A percentile compares a stretch with the other conserved stretches of the same genome.
phyloP scores from a whole-genome alignment of 2,797 vertebrate species.

The Zenarchopterus dispar region DNA sequence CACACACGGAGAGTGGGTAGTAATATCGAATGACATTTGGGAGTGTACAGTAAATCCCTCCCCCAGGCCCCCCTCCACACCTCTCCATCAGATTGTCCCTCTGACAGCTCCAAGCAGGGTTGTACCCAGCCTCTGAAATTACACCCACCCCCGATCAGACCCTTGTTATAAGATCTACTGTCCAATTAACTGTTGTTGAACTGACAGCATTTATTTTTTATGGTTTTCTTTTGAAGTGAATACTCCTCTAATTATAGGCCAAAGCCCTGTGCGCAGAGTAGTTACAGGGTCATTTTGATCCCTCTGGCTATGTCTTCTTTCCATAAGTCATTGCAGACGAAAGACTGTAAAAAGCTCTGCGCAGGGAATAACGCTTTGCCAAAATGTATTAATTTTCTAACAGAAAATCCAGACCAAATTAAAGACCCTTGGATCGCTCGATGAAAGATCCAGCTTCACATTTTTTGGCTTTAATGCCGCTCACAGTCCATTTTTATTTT shows the following conservation, averaged over 20 bases:
- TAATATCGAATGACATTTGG: slow-evolving; percentile 61
- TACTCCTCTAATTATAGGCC: slow-evolving; percentile 52
- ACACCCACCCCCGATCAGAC: slow-evolving; percentile 47
- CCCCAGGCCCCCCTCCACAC: slow-evolving; percentile 58
- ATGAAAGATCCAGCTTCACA: slow-evolving; percentile 14
- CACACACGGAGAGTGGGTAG: slow-evolving; percentile 13
- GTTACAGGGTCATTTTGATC: slow-evolving; percentile 41
- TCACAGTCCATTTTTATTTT: background rate
- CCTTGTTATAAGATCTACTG: slow-evolving; percentile 55
- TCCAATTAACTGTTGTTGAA: slow-evolving; percentile 56
- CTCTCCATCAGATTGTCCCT: slow-evolving; percentile 50
- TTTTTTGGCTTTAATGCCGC: slow-evolving; percentile 1
- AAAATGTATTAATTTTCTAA: slow-evolving; percentile 14
- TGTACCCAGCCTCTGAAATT: slow-evolving; percentile 58
- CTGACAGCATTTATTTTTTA: slow-evolving; percentile 53
- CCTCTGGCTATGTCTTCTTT: slow-evolving; percentile 24
- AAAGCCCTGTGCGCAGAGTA: slow-evolving; percentile 29
- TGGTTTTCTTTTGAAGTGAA: slow-evolving; percentile 54
- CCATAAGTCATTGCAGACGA: slow-evolving; percentile 24
- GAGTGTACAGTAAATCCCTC: slow-evolving; percentile 67
- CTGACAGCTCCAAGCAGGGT: slow-evolving; percentile 45
- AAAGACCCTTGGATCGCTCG: slow-evolving; percentile 12
- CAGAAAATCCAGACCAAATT: slow-evolving; percentile 25
- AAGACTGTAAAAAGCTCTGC: slow-evolving; percentile 16
- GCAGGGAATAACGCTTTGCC: slow-evolving; percentile 3